Percentiles rank a stretch among this genome's conserved stretches.
phyloP scores from a whole-genome alignment of 2,113 vertebrate species.

The Actenoides lindsayi region DNA sequence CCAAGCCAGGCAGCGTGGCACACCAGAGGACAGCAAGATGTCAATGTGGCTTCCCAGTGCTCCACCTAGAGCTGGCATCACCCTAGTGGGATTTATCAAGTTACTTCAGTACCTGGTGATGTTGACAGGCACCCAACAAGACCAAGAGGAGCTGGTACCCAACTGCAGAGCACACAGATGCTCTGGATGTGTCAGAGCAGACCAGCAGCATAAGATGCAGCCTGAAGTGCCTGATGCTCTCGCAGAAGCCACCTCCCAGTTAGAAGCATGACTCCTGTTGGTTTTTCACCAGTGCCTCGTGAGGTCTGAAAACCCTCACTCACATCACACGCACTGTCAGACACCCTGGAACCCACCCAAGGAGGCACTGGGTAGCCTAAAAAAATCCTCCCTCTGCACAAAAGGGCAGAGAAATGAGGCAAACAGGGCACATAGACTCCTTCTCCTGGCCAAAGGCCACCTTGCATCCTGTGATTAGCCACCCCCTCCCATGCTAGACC shows the following conservation, averaged over 20 bases:
- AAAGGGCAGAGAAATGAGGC: neutral
- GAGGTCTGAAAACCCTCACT: neutral
- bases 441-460: neutral
- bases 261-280: too few relatives aligned
- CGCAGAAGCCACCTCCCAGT: neutral
- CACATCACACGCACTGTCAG: rapidly evolving
- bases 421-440: neutral
- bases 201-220: rapidly evolving
- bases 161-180: rapidly evolving
- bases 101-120: neutral
- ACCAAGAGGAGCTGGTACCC: rapidly evolving
- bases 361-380: rapidly evolving
- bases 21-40: rapidly evolving
- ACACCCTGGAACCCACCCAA: neutral
- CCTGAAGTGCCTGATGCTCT: rapidly evolving
- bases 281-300: neutral
- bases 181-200: rapidly evolving
- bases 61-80: neutral
- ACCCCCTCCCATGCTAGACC: neutral
- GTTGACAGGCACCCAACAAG: rapidly evolving
- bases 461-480: neutral
- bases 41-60: neutral
- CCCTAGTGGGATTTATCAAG: neutral
- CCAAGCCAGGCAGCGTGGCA: neutral
- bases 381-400: neutral